These are phyloP conservation scores for Archips crataeganus DNA, from an alignment of 2,888 invertebrate species.

Conservation along the genomic window DNA sequence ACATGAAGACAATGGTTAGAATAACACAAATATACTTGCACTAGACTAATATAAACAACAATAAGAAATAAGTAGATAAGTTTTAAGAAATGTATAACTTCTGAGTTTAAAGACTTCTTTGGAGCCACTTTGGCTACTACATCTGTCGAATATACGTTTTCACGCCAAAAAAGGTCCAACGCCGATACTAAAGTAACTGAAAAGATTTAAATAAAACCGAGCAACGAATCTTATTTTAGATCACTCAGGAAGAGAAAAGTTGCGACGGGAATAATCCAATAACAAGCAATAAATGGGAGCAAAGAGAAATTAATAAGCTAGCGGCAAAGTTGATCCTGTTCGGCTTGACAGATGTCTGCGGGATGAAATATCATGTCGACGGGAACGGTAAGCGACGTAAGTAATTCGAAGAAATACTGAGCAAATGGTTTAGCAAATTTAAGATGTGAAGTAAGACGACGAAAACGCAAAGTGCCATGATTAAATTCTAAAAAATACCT, in stretches of 20 bases:
- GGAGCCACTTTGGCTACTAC: constrained; percentile 8
- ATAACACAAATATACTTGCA: constrained; percentile 3
- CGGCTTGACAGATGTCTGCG: constrained; percentile 72
- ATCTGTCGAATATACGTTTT: constrained; percentile 33
- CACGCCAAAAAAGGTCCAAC: constrained; percentile 37
- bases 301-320: constrained; percentile 77
- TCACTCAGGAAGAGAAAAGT: constrained; percentile 65
- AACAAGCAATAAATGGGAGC: constrained; percentile 73
- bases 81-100: neutral
- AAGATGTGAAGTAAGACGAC: constrained; percentile 21
- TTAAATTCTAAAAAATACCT: constrained; percentile 20
- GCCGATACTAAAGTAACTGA: constrained; percentile 46
- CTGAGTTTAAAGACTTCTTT: constrained; percentile 28
- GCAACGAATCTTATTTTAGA: constrained; percentile 66
- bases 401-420: constrained; percentile 39
- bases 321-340: constrained; percentile 75
- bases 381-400: constrained; percentile 47
- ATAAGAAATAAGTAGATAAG: neutral
- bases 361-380: constrained; percentile 73
- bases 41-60: constrained; percentile 1
- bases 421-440: constrained; percentile 31
- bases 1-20: constrained; percentile 32
- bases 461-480: constrained; percentile 20
- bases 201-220: constrained; percentile 52
- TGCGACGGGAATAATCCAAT: constrained; percentile 79